Evolutionary conservation across 2,797 vertebrate species (phyloP).

Genomic region (Channallabes apus): DNA sequence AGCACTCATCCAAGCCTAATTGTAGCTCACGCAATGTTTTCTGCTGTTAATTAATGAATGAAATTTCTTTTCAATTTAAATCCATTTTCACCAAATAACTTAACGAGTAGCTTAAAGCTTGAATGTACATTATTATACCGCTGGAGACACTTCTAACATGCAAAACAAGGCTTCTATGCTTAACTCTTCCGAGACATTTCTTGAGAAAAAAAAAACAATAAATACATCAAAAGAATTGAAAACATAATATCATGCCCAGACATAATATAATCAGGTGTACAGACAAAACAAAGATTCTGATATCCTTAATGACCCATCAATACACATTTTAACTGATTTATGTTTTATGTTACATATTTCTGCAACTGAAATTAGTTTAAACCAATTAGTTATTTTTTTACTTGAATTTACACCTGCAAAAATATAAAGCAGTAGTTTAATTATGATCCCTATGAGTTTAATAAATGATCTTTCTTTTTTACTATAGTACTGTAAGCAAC

Average conservation of each 20-base stretch:
- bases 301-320: neutral
- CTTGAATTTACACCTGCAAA: neutral
- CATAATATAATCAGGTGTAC: neutral
- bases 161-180: neutral
- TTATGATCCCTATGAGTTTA: too few relatives aligned
- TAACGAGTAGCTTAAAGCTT: neutral
- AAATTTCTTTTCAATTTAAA: neutral
- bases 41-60: neutral
- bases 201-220: conserved; percentile 6
- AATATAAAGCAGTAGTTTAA: neutral
- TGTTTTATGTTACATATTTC: neutral
- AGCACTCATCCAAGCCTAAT: neutral
- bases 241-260: neutral
- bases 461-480: too few relatives aligned
- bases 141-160: neutral
- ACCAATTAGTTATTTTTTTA: neutral
- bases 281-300: neutral
- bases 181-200: neutral
- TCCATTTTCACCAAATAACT: neutral
- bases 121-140: too few relatives aligned
- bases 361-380: neutral
- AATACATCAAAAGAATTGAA: too few relatives aligned
- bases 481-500: too few relatives aligned
- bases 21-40: neutral
- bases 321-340: neutral